Base-by-base conservation (phyloP, 2,888 invertebrate genomes). In the Herminia tarsipennalis region DNA sequence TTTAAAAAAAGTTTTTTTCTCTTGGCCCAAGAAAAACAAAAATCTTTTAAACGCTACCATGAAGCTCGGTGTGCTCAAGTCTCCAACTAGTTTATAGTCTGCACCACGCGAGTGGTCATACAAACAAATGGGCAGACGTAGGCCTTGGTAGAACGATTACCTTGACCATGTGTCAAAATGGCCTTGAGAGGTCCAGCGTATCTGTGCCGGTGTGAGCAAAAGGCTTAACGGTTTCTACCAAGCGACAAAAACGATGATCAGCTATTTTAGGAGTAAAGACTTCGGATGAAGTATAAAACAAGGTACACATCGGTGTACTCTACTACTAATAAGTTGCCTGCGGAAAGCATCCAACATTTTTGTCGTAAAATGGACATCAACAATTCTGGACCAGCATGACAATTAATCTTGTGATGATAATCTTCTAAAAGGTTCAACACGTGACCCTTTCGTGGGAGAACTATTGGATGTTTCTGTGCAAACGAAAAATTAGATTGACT, bases 21-120 rank as follows among this genome's bases (percentile, higher is more conserved):
- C n/a, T n/a, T n/a, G n/a, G n/a, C n/a, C n/a, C n/a, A n/a, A n/a
- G n/a, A n/a, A n/a, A n/a, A n/a, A n/a, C n/a, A n/a, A n/a, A n/a
- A n/a, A n/a, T n/a, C n/a, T n/a, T n/a, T n/a, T n/a, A n/a, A n/a
- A n/a, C n/a, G n/a, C n/a, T n/a, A n/a, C n/a, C n/a, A n/a, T n/a
- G n/a, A 22, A 16, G 61, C 10, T 49, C 49, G 10, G 39, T 34
- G n/a, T 39, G n/a, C n/a, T n/a, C n/a, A n/a, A n/a, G n/a, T n/a
- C n/a, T n/a, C n/a, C n/a, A n/a, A n/a, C n/a, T n/a, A n/a, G n/a
- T n/a, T n/a, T n/a, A n/a, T n/a, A n/a, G n/a, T n/a, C n/a, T n/a
- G 43, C 3, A 38, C 17, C 6, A 35, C 39, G 5, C 39, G 34
- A 17, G 37, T 41, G 5, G 34, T 28, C 16, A 41, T 2, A 25